Evolutionary conservation across 2,797 vertebrate genomes (phyloP), one percentile per base, ranked within the genome.

Genomic region (Poecilia wingei): DNA sequence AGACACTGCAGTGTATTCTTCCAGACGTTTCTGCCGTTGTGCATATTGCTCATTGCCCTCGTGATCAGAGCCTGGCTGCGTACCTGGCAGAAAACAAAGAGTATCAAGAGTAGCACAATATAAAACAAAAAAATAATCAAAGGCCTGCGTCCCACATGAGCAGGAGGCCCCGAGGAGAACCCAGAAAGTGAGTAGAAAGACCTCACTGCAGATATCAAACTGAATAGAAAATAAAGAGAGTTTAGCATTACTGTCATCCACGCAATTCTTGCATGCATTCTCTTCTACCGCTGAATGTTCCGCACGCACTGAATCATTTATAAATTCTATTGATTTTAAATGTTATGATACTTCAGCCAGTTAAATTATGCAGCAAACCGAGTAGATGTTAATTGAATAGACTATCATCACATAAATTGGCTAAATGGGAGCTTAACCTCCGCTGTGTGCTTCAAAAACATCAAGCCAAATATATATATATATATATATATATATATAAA

Each of bases 81-180:
- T 92, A 96, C 94, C 95, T 96, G 94, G 94, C 95, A 95, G 94
- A 95, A 94, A 94, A 94, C 94, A 94, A 94, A 94, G 93, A 95
- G 94, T 91, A 93, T 92, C 93, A 95, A 94, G 95, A 94, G 72
- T 64, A 79, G 75, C 74, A 74, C 87, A 89, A 90, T 82, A 74
- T 88, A 85, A 96, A 94, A 95, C 79, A 91, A 90, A 89, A 82
- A 84, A 83, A 87, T 80, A 87, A 94, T 93, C 79, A 91, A 91
- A 91, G 85, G 73, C 82, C 78, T 8, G 43, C 72, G 20, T 72
- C 77, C 92, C 94, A 91, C 93, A 93, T 93, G 94, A 94, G 92
- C 92, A 92, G 94, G 91, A 92, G 93, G 93, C 93, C 94, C 92
- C 74, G 92, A 95, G 94, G 94, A 94, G 90, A 93, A 72, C 68